Evolutionary conservation across 2,888 invertebrate genomes (phyloP).

Genomic region (Pegoplata infirma): DNA sequence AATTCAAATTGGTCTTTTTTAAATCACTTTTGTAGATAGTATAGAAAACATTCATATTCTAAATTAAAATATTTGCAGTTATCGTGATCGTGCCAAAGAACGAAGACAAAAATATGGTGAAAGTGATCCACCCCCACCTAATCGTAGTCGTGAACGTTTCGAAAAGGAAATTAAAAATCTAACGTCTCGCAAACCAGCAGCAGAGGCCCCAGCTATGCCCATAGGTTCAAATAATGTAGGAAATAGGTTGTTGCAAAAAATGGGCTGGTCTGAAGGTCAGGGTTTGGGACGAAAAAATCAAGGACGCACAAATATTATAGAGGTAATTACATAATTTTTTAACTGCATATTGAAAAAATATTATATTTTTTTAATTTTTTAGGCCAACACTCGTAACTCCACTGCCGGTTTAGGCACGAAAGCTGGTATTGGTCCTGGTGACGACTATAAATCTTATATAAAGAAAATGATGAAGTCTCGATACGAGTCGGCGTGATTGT

Average conservation of each 20-base stretch:
- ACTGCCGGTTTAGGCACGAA: constrained; percentile 93
- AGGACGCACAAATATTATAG: constrained; percentile 94
- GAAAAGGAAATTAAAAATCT: constrained; percentile 80
- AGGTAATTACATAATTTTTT: constrained; percentile 80
- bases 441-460: constrained; percentile 78
- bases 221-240: constrained; percentile 95
- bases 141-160: constrained; percentile 86
- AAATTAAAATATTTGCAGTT: constrained; percentile 76
- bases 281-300: constrained; percentile 96
- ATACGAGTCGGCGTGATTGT: constrained; percentile 75
- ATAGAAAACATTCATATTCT: background rate
- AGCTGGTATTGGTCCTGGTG: constrained; percentile 73
- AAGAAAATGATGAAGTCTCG: constrained; percentile 79
- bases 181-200: constrained; percentile 70
- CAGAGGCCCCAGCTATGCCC: constrained; percentile 76
- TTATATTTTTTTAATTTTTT: background rate
- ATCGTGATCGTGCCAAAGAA: constrained; percentile 98
- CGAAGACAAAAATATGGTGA: constrained; percentile 95
- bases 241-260: constrained; percentile 95
- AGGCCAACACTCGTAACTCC: constrained; percentile 79
- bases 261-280: constrained; percentile 99
- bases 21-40: background rate
- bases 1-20: too few relatives aligned
- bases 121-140: constrained; percentile 85
- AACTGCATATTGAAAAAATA: background rate